phyloP scores from a whole-genome alignment of 2,797 vertebrate species.

The Crax fasciolata region DNA sequence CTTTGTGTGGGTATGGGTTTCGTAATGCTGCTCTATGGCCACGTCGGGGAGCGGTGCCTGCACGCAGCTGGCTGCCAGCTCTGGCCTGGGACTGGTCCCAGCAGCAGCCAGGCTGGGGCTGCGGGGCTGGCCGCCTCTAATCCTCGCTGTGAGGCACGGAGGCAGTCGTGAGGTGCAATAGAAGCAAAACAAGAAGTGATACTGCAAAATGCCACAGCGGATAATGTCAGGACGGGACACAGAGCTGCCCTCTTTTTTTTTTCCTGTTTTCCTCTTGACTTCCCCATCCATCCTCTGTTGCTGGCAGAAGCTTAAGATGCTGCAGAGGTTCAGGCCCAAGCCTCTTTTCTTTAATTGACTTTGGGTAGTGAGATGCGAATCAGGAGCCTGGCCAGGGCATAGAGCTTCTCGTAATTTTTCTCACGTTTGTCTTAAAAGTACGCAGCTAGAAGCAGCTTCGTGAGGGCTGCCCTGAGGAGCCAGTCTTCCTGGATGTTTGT shows the following conservation, averaged over 20 bases:
- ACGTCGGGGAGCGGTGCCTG: rapidly evolving
- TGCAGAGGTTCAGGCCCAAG: not conserved
- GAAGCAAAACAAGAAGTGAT: not conserved
- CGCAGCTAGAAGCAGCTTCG: not conserved
- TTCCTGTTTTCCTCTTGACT: not conserved
- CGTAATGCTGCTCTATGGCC: not conserved
- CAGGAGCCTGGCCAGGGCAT: not conserved
- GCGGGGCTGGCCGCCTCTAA: not conserved
- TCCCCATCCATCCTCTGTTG: not conserved
- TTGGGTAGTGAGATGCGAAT: not conserved
- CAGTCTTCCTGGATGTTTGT: not conserved
- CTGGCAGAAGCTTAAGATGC: not conserved
- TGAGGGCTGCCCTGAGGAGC: not conserved
- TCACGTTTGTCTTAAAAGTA: rapidly evolving
- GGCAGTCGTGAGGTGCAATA: not conserved
- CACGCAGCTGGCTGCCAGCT: rapidly evolving
- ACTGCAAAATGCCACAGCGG: not conserved
- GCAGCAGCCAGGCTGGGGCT: rapidly evolving
- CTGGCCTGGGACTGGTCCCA: not conserved
- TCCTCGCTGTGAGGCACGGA: not conserved
- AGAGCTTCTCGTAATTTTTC: not conserved
- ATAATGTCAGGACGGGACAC: rapidly evolving
- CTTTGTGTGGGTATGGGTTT: not conserved
- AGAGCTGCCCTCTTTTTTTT: not conserved
- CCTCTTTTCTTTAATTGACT: not conserved